Conservation (phyloP, 2,888 invertebrate genomes). For the Anoplius nigerrimus region DNA sequence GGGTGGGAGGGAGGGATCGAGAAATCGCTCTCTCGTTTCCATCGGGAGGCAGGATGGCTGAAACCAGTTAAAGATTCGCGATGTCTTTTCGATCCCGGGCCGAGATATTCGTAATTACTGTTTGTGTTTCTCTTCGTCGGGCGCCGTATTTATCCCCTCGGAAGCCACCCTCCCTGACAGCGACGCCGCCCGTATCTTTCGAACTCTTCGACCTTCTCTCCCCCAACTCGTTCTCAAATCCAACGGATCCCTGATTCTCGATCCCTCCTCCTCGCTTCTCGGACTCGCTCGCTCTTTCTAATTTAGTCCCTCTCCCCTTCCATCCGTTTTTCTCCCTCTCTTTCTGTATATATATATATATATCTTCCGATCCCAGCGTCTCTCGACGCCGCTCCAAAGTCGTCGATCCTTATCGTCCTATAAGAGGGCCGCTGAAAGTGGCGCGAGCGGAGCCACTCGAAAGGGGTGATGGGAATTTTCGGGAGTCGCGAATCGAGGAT, state of each 20-base stretch:
- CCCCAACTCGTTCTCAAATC: conserved; percentile 43
- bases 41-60: conserved; percentile 62
- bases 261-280: conserved; percentile 34
- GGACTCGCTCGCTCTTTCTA: conserved; percentile 7
- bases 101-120: conserved; percentile 75
- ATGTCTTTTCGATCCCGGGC: conserved; percentile 74
- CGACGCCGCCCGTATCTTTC: conserved; percentile 56
- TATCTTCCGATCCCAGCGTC: conserved; percentile 40
- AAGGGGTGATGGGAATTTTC: conserved; percentile 46
- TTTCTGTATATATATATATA: conserved; percentile 5
- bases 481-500: conserved; percentile 37
- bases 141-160: conserved; percentile 67
- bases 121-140: conserved; percentile 74
- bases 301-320: background rate
- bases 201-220: conserved; percentile 53
- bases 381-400: conserved; percentile 15
- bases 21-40: conserved; percentile 31
- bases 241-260: conserved; percentile 46
- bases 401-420: conserved; percentile 54
- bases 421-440: conserved; percentile 36
- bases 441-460: conserved; percentile 32
- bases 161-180: conserved; percentile 39
- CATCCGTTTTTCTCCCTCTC: conserved; percentile 3
- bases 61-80: conserved; percentile 74
- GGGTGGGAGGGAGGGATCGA: conserved; percentile 41